Evolutionary conservation across 2,113 vertebrate genomes (phyloP).

Genomic region (Sylvilagus bachmani): DNA sequence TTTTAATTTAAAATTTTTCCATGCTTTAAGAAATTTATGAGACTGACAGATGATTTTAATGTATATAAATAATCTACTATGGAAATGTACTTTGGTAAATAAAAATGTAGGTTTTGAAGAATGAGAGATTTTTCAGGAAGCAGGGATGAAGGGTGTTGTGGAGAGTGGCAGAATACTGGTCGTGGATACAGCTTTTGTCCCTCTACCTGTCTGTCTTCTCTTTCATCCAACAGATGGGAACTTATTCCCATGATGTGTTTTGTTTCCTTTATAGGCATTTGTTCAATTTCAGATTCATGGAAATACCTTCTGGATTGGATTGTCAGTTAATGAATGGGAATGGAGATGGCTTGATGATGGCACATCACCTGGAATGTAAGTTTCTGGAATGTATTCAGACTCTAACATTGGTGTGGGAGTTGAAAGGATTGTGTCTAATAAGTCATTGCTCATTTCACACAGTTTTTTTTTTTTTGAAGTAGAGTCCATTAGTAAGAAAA

Average conservation of each 20-base stretch:
- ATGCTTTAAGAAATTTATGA: neutral
- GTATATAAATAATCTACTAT: neutral
- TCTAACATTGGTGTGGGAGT: neutral
- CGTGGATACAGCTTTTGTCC: accelerated
- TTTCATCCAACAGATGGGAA: neutral
- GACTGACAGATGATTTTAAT: neutral
- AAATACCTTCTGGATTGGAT: constrained; percentile 63
- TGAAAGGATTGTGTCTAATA: neutral
- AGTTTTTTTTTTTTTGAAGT: neutral
- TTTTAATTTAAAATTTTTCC: neutral
- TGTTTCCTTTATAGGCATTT: neutral
- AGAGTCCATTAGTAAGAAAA: neutral
- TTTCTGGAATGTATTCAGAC: neutral
- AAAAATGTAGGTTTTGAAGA: neutral
- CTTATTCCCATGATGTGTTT: neutral
- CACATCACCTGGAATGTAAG: constrained; percentile 21
- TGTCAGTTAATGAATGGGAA: neutral
- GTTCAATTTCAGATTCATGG: accelerated
- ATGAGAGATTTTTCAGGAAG: neutral
- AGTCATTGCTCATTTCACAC: neutral
- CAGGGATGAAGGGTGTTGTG: neutral
- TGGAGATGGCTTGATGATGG: neutral
- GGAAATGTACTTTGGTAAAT: neutral
- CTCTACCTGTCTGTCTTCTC: neutral
- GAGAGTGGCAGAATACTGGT: too few relatives aligned